Conservation (phyloP, 2,113 vertebrate genomes). For the Arvicanthis niloticus region DNA sequence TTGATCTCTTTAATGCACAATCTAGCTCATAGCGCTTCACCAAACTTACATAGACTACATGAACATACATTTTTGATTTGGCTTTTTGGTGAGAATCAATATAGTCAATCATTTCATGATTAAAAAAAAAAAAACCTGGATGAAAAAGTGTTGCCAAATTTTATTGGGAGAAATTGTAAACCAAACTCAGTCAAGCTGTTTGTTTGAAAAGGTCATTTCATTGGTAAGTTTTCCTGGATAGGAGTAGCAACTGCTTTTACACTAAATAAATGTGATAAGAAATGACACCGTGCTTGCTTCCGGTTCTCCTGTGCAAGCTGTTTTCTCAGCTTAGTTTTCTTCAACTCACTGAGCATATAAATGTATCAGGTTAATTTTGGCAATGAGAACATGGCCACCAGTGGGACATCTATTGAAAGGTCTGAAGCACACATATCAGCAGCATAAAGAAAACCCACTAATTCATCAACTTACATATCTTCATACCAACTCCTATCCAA, state of each 20-base stretch:
- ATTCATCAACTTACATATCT: constrained; percentile 66
- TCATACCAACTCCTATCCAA: neutral
- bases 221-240: neutral
- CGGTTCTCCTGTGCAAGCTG: neutral
- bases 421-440: constrained; percentile 60
- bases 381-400: neutral
- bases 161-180: neutral
- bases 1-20: neutral
- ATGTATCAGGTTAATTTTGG: neutral
- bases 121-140: neutral
- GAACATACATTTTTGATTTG: constrained; percentile 26
- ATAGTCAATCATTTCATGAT: constrained; percentile 57
- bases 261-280: constrained; percentile 13
- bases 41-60: neutral
- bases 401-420: constrained; percentile 42
- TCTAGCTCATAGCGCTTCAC: neutral
- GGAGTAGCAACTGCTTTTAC: neutral
- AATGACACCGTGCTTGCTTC: neutral
- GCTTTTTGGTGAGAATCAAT: constrained; percentile 33
- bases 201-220: neutral
- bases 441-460: constrained; percentile 70
- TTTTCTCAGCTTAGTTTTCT: neutral
- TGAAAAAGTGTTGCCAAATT: neutral
- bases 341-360: neutral
- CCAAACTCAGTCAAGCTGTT: neutral